Base-by-base conservation (phyloP, 2,113 vertebrate genomes). In the Pardalotus punctatus region DNA sequence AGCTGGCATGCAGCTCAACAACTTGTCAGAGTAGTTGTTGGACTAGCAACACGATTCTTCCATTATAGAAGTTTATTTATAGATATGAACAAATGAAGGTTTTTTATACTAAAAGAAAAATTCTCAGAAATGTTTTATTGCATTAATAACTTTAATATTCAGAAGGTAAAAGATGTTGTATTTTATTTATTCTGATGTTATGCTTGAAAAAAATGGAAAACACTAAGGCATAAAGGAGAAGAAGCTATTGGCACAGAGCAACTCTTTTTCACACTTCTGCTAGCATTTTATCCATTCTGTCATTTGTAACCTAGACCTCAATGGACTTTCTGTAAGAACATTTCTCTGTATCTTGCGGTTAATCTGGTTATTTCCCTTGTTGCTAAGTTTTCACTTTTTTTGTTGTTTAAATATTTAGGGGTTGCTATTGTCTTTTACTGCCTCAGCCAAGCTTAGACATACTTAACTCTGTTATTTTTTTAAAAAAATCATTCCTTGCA, bases 321-420 rank as follows among this genome's bases (percentile, higher is more conserved):
- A 29, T 24, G 28, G 24, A 43, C 12, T 66, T 71, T 78, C 20
- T 58, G 19, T 48, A 88, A 77, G 27, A 92, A 43, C 2, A 38
- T 35, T 90, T 79, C 60, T 65, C 45, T 9, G 1, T 51, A 40
- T 73, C 62, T 73, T 81, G 24, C 4, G 45, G 21, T 74, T 72
- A 81, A 76, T 48, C n/a, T 54, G 9, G 8, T 79, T 89, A 60
- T 84, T 91, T 81, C 25, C 16, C 12, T 58, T 53, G 76, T 88
- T 90, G 82, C 79, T 86, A 93, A 77, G 71, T 81, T 81, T 91
- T 93, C 18, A 53, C 6, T 35, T 65, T 61, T 72, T 80, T 81
- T 95, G 70, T 92, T 94, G 45, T 62, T 93, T 56, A 91, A 83
- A 88, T 88, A 93, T 94, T 93, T 83, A 77, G 47, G 31, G 5